phyloP scores from a whole-genome alignment of 2,888 invertebrate species.

The Lordiphosa andalusiaca region DNA sequence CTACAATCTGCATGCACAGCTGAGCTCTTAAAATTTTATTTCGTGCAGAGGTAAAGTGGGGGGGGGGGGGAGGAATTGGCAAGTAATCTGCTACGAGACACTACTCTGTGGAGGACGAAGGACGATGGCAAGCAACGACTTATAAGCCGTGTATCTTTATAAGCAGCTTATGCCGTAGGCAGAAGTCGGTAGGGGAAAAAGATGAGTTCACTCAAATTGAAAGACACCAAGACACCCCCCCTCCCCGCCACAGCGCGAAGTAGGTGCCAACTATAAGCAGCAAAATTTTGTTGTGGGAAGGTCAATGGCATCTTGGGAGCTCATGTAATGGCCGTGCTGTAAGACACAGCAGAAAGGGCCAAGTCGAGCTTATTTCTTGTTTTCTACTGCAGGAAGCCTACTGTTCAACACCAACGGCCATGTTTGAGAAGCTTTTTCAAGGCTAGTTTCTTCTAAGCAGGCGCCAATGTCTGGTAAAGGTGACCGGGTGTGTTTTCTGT shows the following conservation, averaged over 20 bases:
- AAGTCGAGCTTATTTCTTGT: too few relatives aligned
- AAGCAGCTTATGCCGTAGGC: constrained; percentile 29
- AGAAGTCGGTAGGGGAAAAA: constrained; percentile 9
- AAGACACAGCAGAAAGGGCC: too few relatives aligned
- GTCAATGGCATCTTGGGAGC: too few relatives aligned
- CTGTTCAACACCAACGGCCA: too few relatives aligned
- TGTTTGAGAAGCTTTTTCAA: too few relatives aligned
- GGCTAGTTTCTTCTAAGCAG: too few relatives aligned
- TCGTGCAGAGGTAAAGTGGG: not conserved
- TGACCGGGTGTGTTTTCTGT: too few relatives aligned
- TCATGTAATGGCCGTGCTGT: too few relatives aligned
- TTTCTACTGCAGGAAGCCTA: too few relatives aligned
- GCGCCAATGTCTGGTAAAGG: too few relatives aligned
- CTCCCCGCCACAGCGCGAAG: constrained; percentile 1
- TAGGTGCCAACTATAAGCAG: too few relatives aligned
- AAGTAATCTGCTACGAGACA: constrained; percentile 18
- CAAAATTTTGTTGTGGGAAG: too few relatives aligned
- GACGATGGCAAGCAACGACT: constrained; percentile 2
- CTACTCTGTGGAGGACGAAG: not conserved
- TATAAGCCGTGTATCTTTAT: constrained; percentile 24
- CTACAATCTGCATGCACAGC: constrained; percentile 11
- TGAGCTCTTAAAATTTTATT: constrained; percentile 11
- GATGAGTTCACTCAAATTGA: constrained; percentile 2
- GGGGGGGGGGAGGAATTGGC: constrained; percentile 3
- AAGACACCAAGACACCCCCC: not conserved